Conservation (phyloP, 1,140 invertebrate genomes). For the Drosophila lacertosa region DNA sequence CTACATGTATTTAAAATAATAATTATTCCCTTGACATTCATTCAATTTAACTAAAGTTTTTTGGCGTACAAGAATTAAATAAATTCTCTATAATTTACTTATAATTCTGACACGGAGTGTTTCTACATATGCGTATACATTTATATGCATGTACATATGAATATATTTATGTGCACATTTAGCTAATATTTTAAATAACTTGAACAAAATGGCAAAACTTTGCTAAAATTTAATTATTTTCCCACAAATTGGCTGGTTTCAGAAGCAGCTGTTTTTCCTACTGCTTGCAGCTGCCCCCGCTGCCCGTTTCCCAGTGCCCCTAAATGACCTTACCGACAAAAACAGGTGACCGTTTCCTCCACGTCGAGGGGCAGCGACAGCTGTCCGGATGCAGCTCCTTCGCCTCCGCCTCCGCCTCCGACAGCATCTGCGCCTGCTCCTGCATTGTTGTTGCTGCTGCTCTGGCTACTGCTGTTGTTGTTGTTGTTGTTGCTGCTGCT, state of each 20-base stretch:
- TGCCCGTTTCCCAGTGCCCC: not conserved
- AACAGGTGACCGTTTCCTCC: conserved; percentile 90
- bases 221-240: conserved; percentile 3
- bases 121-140: too few species aligned
- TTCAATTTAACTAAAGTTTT: too few species aligned
- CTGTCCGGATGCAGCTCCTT: conserved; percentile 49
- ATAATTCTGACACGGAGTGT: too few species aligned
- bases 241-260: not conserved
- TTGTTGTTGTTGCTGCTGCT: conserved; percentile 21
- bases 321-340: conserved; percentile 87
- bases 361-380: conserved; percentile 86
- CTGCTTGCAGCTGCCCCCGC: not conserved
- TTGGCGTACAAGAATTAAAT: too few species aligned
- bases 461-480: conserved; percentile 34
- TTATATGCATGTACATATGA: too few species aligned
- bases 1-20: too few species aligned
- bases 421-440: not conserved
- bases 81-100: too few species aligned
- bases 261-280: conserved; percentile 2
- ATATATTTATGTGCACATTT: too few species aligned
- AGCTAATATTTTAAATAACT: not conserved
- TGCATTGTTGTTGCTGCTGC: conserved; percentile 9
- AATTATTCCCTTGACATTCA: too few species aligned
- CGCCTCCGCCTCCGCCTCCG: conserved; percentile 13
- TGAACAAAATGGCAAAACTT: not conserved